phyloP scores from a whole-genome alignment of 2,113 vertebrate species.

The Mustela lutreola region DNA sequence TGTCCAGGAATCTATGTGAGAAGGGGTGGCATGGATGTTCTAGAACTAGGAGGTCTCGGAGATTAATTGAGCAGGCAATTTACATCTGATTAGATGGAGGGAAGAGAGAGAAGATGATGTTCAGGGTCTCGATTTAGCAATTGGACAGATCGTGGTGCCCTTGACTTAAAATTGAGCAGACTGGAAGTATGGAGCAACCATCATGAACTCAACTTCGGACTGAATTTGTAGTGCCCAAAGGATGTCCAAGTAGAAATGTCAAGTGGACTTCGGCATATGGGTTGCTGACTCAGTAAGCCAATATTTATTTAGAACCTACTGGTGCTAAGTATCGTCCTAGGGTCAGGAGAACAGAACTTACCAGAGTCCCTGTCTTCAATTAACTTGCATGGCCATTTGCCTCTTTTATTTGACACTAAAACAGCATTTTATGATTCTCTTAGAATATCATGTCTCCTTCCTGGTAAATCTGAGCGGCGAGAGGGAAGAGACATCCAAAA shows the following conservation, averaged over 20 bases:
- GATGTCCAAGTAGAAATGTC: neutral
- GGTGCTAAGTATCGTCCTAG: neutral
- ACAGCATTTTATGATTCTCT: neutral
- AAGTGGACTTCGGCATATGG: neutral
- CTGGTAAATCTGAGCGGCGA: too few relatives aligned
- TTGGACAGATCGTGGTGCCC: neutral
- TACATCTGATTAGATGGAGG: neutral
- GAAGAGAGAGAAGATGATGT: neutral
- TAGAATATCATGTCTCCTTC: neutral
- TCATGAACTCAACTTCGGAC: neutral
- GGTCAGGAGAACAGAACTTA: neutral
- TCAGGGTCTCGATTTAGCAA: neutral
- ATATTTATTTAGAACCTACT: neutral
- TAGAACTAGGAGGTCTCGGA: neutral
- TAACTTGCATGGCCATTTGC: neutral
- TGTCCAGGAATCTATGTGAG: neutral
- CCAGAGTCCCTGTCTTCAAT: neutral
- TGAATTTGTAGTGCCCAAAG: neutral
- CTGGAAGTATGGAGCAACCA: neutral
- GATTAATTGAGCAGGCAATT: rapidly evolving
- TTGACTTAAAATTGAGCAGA: neutral
- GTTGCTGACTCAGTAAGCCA: neutral
- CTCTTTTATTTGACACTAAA: neutral
- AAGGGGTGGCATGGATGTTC: rapidly evolving
- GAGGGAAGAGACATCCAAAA: neutral